Base-by-base conservation (phyloP, 2,797 vertebrate species). In the Nannoperca obscura region DNA sequence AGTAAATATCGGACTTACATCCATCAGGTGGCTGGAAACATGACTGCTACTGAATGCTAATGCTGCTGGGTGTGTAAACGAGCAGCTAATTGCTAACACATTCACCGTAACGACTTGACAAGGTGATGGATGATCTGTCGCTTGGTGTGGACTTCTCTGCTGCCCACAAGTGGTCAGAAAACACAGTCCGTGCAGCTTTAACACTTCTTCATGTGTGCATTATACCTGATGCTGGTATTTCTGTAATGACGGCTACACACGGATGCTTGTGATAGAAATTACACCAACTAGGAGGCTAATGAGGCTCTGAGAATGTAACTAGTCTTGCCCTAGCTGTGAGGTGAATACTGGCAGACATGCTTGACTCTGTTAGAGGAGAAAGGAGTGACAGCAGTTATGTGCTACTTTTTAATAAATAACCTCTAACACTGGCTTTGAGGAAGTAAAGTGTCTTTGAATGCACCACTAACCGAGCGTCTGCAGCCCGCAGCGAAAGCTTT, bases 401-500 rank as follows among this genome's bases (percentile, higher is more conserved):
- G 12, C 38, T 58, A 8, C 42, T 50, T 76, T 57, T 68, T 12
- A n/a, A 68, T 27, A 32, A 54, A 50, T 59, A 60, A 68, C 24
- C 53, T 54, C 22, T 22, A 57, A 46, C 24, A 3, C n/a, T 64
- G 49, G 34, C 65, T 76, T 40, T 30, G 36, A 70, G 30, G 63
- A 24, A 27, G 36, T 17, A 34, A 55, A 34, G 7, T 65, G 22
- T 57, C 10, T 75, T 68, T 49, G 13, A 75, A 71, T 72, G 20
- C 46, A 46, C 74, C 59, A 24, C 44, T 22, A 34, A 62, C 10
- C 55, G 44, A 85, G 38, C 30, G 1, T 71, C 70, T 73, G 27
- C 73, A 70, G 76, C 82, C 57, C 22, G 55, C 69, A 85, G 62
- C 55, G 9, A 85, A 61, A 20, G 22, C 61, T 81, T 70, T 68